A percentile compares a stretch with the other conserved stretches of the same genome.
Evolutionary conservation across 2,888 invertebrate genomes (phyloP).

Genomic region (Erpobdella octoculata): DNA sequence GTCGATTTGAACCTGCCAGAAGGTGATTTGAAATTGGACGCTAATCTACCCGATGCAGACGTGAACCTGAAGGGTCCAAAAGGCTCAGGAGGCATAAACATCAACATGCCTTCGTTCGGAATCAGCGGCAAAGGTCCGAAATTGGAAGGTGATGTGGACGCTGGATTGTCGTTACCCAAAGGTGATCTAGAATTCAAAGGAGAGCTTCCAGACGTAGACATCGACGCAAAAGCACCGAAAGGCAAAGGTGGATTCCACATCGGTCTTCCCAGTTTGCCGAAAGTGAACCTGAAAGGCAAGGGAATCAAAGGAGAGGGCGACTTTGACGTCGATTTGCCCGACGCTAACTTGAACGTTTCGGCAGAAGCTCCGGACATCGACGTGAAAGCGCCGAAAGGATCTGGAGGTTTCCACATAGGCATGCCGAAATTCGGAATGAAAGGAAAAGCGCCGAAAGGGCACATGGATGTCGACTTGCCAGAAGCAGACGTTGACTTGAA

Average conservation of each 20-base stretch:
- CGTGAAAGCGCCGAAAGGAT: not conserved
- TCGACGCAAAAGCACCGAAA: conserved; percentile 16
- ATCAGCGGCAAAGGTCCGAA: conserved; percentile 24
- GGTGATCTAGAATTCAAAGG: not conserved
- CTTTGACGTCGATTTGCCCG: conserved; percentile 19
- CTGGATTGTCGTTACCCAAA: not conserved
- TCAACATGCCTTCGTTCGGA: conserved; percentile 24
- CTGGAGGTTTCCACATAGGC: conserved; percentile 17
- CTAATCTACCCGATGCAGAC: conserved; percentile 15
- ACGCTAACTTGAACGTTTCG: conserved; percentile 14
- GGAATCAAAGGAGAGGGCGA: conserved; percentile 20
- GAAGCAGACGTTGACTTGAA: conserved; percentile 20
- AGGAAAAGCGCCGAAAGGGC: conserved; percentile 13
- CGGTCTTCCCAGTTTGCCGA: conserved; percentile 12
- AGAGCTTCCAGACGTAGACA: conserved; percentile 17
- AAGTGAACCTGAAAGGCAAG: conserved; percentile 22
- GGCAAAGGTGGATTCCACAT: conserved; percentile 26
- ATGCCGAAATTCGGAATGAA: conserved; percentile 17
- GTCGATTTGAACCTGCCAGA: conserved; percentile 23
- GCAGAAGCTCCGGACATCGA: conserved; percentile 21
- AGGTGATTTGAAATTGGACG: conserved; percentile 17
- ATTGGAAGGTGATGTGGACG: conserved; percentile 15
- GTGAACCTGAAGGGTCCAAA: conserved; percentile 12
- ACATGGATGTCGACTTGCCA: conserved; percentile 14
- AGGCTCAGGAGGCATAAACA: conserved; percentile 22